These are phyloP conservation scores for Oreortyx pictus DNA, from an alignment of 2,797 vertebrate species.

Conservation along the genomic window DNA sequence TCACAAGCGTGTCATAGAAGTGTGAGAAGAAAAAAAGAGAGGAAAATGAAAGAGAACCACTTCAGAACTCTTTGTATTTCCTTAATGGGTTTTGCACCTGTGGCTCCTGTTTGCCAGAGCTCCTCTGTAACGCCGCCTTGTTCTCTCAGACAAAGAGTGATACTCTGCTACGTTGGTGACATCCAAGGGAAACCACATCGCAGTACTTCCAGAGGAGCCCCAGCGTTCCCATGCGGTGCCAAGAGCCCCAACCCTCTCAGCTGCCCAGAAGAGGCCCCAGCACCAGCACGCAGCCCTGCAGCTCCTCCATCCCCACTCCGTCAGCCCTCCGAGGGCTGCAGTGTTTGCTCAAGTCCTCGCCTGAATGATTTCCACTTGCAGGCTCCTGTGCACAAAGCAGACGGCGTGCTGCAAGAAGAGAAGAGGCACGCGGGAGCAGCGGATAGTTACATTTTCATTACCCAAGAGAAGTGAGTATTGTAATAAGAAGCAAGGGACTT, in stretches of 20 bases:
- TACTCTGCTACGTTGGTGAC: neutral
- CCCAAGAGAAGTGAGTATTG: slow-evolving; percentile 47
- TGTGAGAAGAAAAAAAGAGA: neutral
- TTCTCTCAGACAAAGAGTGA: slow-evolving; percentile 37
- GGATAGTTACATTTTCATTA: slow-evolving; percentile 70
- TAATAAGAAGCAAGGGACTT: slow-evolving; percentile 25
- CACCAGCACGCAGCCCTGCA: rapidly evolving
- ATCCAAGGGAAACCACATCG: neutral
- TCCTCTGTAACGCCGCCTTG: neutral
- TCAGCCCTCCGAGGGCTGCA: neutral
- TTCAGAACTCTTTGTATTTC: slow-evolving; percentile 25
- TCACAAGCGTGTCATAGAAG: neutral
- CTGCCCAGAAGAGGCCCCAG: neutral
- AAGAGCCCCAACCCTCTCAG: neutral
- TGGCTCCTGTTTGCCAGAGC: slow-evolving; percentile 14
- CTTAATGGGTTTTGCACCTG: slow-evolving; percentile 44
- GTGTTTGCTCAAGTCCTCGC: slow-evolving; percentile 30
- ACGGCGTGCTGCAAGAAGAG: neutral
- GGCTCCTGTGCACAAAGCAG: slow-evolving; percentile 24
- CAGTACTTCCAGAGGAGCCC: neutral
- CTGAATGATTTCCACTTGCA: slow-evolving; percentile 44
- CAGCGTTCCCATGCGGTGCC: rapidly evolving
- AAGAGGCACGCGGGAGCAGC: neutral
- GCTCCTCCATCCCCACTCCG: rapidly evolving
- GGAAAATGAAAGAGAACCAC: neutral